Evolutionary conservation across 2,113 vertebrate species (phyloP), one percentile per base, ranked within the genome.

Genomic region (rat (Rattus norvegicus)): DNA sequence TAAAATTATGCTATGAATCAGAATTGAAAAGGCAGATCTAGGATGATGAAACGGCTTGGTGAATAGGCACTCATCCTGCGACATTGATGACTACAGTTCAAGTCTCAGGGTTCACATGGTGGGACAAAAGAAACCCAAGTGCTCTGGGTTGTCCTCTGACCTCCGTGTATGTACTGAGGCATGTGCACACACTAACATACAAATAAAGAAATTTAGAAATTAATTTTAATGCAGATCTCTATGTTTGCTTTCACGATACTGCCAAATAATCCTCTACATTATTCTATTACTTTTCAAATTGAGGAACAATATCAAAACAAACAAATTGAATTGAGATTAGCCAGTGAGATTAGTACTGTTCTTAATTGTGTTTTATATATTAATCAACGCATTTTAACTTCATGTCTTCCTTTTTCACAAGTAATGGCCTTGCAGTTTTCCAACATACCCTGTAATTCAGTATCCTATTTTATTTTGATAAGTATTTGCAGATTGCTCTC

Each of bases 171-270:
- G 13, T 0, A 43, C 7, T 63, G n/a, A 11, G 22, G 6, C 3
- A 61, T 7, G 24, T 28, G 12, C 59, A 59, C 59, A 59, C 59
- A 59, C 59, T 6, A 4, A 59, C 16, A 59, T 17, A 59, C 63
- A 36, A 30, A 69, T 3, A 36, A 33, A 39, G 8, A 3, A 39
- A 28, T 39, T n/a, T 39, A 59, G 39, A 83, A 26, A 39, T 26
- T 26, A 24, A 81, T 24, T 81, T 36, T 63, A 79, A 93, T 77
- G 11, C 77, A 69, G 7, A 59, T 11, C 4, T 2, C 17, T 14
- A 75, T 84, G 16, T 91, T 20, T 95, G 10, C 72, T 1, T 22
- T 95, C 11, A 73, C 84, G 7, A 59, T 54, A 93, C 92, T 95
- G 73, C 85, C 9, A 70, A 39, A 33, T 80, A 73, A 24, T 86